Evolutionary conservation across 2,888 invertebrate genomes (phyloP).

Genomic region (Tholera decimalis): DNA sequence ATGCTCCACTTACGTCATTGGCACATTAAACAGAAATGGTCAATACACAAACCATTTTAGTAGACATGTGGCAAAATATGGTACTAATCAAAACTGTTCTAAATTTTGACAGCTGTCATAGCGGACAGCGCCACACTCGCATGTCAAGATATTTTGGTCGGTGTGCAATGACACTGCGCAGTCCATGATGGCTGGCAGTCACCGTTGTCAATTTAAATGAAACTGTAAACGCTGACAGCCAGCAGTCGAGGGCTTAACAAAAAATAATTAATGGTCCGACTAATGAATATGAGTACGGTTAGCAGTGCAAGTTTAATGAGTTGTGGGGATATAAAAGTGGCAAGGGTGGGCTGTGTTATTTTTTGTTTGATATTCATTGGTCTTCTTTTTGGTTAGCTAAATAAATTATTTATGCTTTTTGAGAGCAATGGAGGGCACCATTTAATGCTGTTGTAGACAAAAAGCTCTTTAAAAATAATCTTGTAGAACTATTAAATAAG

Average conservation of each 20-base stretch:
- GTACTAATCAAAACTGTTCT: background rate
- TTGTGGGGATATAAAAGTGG: background rate
- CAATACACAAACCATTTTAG: constrained; percentile 21
- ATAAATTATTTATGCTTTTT: background rate
- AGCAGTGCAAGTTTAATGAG: constrained; percentile 37
- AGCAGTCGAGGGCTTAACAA: constrained; percentile 82
- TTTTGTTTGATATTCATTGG: background rate
- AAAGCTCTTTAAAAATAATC: background rate
- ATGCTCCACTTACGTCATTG: constrained; percentile 35
- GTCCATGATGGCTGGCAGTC: constrained; percentile 67
- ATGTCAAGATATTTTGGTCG: background rate
- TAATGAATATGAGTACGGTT: constrained; percentile 81
- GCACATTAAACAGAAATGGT: constrained; percentile 44
- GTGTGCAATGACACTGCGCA: constrained; percentile 57
- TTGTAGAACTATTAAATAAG: background rate
- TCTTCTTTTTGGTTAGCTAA: background rate
- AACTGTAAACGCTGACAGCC: constrained; percentile 79
- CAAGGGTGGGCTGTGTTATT: background rate
- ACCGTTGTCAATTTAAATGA: constrained; percentile 82
- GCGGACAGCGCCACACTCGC: constrained; percentile 8
- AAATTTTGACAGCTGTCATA: constrained; percentile 26
- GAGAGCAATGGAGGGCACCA: background rate
- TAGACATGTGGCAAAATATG: background rate
- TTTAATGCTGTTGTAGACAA: background rate
- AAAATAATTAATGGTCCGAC: constrained; percentile 88